Base-by-base conservation (phyloP, 2,797 vertebrate species). In the Typhlichthys eigenmanni region DNA sequence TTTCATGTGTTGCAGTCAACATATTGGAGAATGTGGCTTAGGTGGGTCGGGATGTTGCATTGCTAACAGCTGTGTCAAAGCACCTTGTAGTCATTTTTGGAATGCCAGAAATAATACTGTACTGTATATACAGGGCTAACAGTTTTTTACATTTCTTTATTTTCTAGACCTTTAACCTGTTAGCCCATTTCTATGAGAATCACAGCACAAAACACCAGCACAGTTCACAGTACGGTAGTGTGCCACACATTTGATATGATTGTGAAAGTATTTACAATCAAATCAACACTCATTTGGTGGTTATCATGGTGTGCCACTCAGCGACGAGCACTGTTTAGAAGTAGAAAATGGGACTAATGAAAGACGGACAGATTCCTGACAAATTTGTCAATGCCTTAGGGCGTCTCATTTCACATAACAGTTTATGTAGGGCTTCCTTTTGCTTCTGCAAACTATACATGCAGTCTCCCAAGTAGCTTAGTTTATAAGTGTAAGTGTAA, bases 351-450 rank as follows among this genome's bases (percentile, higher is more conserved):
- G 2, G 47, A 4, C 48, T 13, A 51, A 48, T 1, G 12, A 24
- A n/a, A n/a, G 13, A 14, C 12, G 2, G 4, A 55, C 34, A 79
- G 63, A 86, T 68, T 86, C 72, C 71, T 82, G 72, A 79, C 61
- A 61, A 79, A 63, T 68, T 68, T 75, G 83, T 84, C 83, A 85
- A 82, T 80, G 75, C 79, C 78, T 78, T 66, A 58, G 50, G 66
- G 78, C 8, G 60, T 55, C n/a, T 69, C 47, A 48, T 48, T 14
- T 11, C 47, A 48, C 12, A 13, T 48, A 76, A 8, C 59, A 68
- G 77, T 79, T 79, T 71, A 79, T 72, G 59, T 57, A 29, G 67
- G 17, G 32, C 63, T 71, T 0, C 13, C 38, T 43, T 43, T 43
- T 4, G 34, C 58, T 51, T 63, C 59, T 55, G 11, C 19, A 60